Percentiles rank a stretch among this genome's conserved stretches.
Evolutionary conservation across 2,113 vertebrate species (phyloP).

Genomic region (Rhinogobius similis): DNA sequence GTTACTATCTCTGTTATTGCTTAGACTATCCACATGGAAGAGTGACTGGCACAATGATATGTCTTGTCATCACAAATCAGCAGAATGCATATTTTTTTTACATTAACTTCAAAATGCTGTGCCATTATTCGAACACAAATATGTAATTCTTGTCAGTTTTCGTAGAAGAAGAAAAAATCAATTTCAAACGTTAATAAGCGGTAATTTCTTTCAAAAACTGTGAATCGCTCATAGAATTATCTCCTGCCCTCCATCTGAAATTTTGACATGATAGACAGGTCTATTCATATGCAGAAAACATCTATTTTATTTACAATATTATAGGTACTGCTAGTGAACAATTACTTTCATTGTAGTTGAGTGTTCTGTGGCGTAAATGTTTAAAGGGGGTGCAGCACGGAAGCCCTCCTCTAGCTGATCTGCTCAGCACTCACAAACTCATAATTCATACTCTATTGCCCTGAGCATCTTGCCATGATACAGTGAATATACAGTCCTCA

Average conservation of each 20-base stretch:
- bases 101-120: too few relatives aligned
- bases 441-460: constrained; percentile 32
- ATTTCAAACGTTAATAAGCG: too few relatives aligned
- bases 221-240: too few relatives aligned
- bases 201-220: too few relatives aligned
- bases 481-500: constrained; percentile 10
- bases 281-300: too few relatives aligned
- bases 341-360: constrained; percentile 71
- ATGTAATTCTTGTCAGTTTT: too few relatives aligned
- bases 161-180: too few relatives aligned
- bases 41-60: background rate
- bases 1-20: background rate
- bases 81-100: too few relatives aligned
- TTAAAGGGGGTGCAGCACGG: constrained; percentile 33
- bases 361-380: constrained; percentile 52
- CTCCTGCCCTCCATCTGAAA: too few relatives aligned
- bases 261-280: too few relatives aligned
- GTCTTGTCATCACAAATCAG: background rate
- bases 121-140: too few relatives aligned
- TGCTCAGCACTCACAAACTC: constrained; percentile 27
- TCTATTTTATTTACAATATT: too few relatives aligned
- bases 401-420: constrained; percentile 14
- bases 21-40: background rate
- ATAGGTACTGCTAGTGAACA: constrained; percentile 44
- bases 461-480: background rate